These are phyloP conservation scores for Taeniopygia guttata DNA, from an alignment of 2,797 vertebrate species.

Conservation along the genomic window DNA sequence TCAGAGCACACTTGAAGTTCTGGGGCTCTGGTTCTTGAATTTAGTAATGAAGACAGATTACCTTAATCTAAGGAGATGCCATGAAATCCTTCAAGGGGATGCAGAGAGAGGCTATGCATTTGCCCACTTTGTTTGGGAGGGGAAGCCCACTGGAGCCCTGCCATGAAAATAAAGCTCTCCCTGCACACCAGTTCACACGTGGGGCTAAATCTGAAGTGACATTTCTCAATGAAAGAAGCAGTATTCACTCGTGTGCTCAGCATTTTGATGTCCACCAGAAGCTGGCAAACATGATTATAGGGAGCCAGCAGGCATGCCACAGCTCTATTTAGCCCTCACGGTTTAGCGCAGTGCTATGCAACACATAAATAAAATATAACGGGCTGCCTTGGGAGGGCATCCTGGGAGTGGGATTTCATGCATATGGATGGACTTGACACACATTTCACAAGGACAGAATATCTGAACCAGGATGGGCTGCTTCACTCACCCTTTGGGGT, in stretches of 20 bases:
- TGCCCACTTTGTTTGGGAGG: slow-evolving; percentile 11
- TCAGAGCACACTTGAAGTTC: neutral
- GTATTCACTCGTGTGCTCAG: slow-evolving; percentile 16
- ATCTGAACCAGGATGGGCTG: neutral
- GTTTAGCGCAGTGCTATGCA: neutral
- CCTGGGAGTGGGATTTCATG: neutral
- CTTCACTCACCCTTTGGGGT: neutral
- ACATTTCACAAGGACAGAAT: neutral
- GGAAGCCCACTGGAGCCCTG: slow-evolving; percentile 29
- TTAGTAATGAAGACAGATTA: slow-evolving; percentile 58
- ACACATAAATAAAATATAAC: neutral
- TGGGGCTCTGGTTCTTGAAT: neutral
- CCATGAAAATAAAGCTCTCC: neutral
- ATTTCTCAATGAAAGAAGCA: slow-evolving; percentile 32
- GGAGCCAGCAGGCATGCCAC: slow-evolving; percentile 10
- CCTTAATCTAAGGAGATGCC: slow-evolving; percentile 60
- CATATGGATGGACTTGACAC: neutral
- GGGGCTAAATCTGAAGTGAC: slow-evolving; percentile 44
- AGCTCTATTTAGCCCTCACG: slow-evolving; percentile 50
- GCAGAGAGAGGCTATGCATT: neutral
- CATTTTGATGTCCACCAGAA: slow-evolving; percentile 16
- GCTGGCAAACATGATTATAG: slow-evolving; percentile 33
- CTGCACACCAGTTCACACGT: neutral
- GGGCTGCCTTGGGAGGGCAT: neutral
- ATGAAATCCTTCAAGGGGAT: slow-evolving; percentile 48